These are phyloP conservation scores for Halcyon smyrnensis DNA, from an alignment of 2,797 vertebrate species.

Conservation along the genomic window DNA sequence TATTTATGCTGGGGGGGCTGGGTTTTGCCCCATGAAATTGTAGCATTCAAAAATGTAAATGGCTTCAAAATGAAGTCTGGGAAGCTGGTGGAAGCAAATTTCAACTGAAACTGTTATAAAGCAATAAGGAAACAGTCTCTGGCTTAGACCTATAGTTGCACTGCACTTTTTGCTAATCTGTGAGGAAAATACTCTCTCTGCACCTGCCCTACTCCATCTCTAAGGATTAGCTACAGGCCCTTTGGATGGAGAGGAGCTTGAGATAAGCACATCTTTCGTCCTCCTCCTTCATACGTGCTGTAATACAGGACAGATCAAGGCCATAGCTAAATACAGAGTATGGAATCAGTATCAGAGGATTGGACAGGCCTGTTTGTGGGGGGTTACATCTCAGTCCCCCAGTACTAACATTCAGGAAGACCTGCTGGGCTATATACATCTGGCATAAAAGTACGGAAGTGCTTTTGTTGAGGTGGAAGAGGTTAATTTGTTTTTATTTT, in stretches of 20 bases:
- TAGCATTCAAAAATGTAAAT: not conserved
- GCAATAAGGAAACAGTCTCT: not conserved
- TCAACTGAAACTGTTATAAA: not conserved
- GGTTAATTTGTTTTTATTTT: not conserved
- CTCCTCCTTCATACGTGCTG: not conserved
- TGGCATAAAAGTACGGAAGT: not conserved
- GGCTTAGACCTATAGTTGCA: not conserved
- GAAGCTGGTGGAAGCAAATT: not conserved
- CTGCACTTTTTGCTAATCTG: not conserved
- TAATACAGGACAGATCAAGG: not conserved
- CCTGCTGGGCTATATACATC: not conserved
- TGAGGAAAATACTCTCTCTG: not conserved
- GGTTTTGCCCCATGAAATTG: not conserved
- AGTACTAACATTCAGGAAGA: not conserved
- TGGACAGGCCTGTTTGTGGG: accelerated
- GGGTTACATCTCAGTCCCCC: not conserved
- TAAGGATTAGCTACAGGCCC: not conserved
- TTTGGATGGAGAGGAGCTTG: not conserved
- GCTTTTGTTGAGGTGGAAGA: not conserved
- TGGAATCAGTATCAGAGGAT: not conserved
- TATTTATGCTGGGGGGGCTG: not conserved
- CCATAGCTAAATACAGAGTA: not conserved
- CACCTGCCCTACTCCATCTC: not conserved
- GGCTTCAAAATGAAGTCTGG: not conserved
- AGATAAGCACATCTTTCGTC: not conserved